Evolutionary conservation across 1,140 invertebrate genomes (phyloP).

Genomic region (Dolichoris vasculosae): DNA sequence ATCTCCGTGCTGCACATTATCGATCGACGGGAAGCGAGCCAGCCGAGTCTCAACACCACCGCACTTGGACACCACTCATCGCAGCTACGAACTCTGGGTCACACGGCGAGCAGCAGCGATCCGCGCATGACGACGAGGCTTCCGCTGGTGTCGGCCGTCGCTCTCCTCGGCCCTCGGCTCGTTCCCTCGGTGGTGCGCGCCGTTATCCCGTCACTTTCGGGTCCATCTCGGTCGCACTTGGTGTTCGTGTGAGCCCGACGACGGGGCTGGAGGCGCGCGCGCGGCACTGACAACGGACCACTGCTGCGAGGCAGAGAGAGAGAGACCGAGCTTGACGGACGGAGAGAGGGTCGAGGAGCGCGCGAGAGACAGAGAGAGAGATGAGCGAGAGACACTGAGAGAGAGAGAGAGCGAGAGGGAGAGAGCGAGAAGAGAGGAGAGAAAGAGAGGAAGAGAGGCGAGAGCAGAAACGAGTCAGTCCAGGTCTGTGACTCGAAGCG

Average conservation of each 20-base stretch:
- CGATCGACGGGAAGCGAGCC: background rate
- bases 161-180: slow-evolving; percentile 7
- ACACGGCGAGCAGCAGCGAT: background rate
- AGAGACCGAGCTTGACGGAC: no score
- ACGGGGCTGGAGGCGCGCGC: background rate
- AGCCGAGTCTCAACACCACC: slow-evolving; percentile 20
- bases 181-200: background rate
- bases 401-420: slow-evolving; percentile 8
- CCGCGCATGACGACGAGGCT: no score
- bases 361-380: background rate
- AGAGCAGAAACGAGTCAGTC: slow-evolving; percentile 61
- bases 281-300: background rate
- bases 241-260: background rate
- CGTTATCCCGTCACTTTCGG: background rate
- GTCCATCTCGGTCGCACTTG: background rate
- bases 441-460: slow-evolving; percentile 44
- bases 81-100: background rate
- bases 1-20: slow-evolving; percentile 73
- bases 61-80: slow-evolving; percentile 31
- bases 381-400: background rate
- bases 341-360: no score
- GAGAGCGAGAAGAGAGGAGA: slow-evolving; percentile 32
- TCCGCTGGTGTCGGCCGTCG: background rate
- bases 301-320: background rate
- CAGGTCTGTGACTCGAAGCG: slow-evolving; percentile 72